Conservation (phyloP, 2,797 vertebrate genomes). For the Clarias fuscus region DNA sequence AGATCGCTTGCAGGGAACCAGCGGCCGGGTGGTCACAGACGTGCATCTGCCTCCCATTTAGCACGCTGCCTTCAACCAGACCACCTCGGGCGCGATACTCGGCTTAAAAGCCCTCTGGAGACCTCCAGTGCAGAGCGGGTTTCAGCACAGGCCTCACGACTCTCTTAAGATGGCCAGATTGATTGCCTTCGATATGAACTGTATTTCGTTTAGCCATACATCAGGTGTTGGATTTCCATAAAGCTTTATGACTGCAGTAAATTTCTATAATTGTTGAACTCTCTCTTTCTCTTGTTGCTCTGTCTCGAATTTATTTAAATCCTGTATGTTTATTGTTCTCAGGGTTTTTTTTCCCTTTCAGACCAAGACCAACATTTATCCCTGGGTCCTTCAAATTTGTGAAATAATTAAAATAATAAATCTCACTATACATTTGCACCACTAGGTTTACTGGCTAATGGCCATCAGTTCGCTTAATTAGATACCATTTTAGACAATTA, state of each 20-base stretch:
- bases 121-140: constrained; percentile 41
- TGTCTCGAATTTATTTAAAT: constrained; percentile 28
- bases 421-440: neutral
- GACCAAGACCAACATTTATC: neutral
- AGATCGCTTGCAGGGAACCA: constrained; percentile 33
- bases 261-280: constrained; percentile 62
- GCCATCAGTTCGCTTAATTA: neutral
- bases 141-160: constrained; percentile 58
- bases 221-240: constrained; percentile 63
- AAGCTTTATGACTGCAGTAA: constrained; percentile 60
- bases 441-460: neutral
- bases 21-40: constrained; percentile 29
- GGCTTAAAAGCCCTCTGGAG: constrained; percentile 56
- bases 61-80: constrained; percentile 56
- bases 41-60: constrained; percentile 67
- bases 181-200: constrained; percentile 63
- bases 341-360: neutral
- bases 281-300: constrained; percentile 35
- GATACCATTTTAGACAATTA: neutral
- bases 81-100: constrained; percentile 56
- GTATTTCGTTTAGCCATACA: constrained; percentile 60
- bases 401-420: neutral
- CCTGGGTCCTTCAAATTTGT: neutral
- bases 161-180: constrained; percentile 62
- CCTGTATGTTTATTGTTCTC: constrained; percentile 43